Base-by-base conservation (phyloP, 2,797 vertebrate species). In the Phalanger gymnotis region DNA sequence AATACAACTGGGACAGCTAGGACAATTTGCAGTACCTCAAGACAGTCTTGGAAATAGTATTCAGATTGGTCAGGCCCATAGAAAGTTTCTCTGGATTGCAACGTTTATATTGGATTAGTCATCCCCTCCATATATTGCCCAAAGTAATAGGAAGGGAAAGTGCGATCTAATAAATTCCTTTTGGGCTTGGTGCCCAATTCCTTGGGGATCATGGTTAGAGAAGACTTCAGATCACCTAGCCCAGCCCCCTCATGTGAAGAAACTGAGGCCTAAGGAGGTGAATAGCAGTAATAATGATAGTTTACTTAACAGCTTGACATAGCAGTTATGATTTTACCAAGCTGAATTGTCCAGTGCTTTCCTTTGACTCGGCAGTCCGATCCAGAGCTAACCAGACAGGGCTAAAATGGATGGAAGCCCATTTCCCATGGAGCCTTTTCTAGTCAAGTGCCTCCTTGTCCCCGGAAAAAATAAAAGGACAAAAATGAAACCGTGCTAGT, bases 41-140 rank as follows among this genome's bases (percentile, higher is more conserved):
- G 95, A 90, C 30, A 58, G 34, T 92, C 40, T 87, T 87, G 92
- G 93, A 94, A 94, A 91, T 56, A 81, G 27, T 94, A 55, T 93
- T 95, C 66, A 94, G 93, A 94, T 89, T 73, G 10, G 22, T 89
- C 34, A 53, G 31, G 9, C 94, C 53, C 51, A 73, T 40, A 73
- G 31, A 95, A 96, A 81, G 30, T 90, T 93, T 56, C 3, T 12
- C 92, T 92, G 53, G 73, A 94, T 95, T 95, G 66, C 9, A 94
- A 94, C 81, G 92, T 91, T 87, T 40, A n/a, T 66, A n/a, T 91
- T 94, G 27, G 16, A n/a, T 34, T 95, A 66, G 51, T 95, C 40
- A 95, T 2, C 2, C 61, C 14, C 93, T 13, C 51, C 40, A 27
- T 54, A 40, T 90, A 14, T 93, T 94, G 40, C 22, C 40, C 73